A percentile compares a stretch with the other conserved stretches of the same genome.
Conservation (phyloP, 2,113 vertebrate species). For the Hydrochoerus hydrochaeris region DNA sequence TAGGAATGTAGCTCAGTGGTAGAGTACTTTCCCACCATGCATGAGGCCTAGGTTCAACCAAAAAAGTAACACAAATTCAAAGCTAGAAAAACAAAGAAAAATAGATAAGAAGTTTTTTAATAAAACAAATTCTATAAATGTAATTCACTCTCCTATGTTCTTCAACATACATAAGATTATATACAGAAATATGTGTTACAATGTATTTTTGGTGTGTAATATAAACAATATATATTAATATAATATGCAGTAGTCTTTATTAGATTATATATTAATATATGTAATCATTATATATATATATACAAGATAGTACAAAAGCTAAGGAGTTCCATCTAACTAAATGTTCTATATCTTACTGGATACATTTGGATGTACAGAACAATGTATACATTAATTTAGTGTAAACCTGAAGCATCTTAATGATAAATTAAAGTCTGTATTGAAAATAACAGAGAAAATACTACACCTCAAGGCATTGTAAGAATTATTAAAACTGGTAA, state of each 20-base stretch:
- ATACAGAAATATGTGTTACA: neutral
- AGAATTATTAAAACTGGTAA: constrained; percentile 2
- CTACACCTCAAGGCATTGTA: neutral
- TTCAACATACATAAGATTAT: neutral
- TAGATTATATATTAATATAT: neutral
- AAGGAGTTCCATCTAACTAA: neutral
- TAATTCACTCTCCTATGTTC: neutral
- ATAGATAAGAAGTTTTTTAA: neutral
- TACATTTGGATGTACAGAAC: neutral
- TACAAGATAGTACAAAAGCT: neutral
- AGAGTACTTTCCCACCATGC: neutral
- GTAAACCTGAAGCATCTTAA: neutral
- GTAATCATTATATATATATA: neutral
- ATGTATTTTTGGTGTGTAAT: neutral
- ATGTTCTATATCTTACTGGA: neutral
- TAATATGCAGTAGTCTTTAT: neutral
- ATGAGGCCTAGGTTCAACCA: neutral
- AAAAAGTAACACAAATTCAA: neutral
- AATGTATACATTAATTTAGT: neutral
- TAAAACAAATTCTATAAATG: neutral
- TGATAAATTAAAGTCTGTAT: neutral
- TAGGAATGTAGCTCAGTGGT: neutral
- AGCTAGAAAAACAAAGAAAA: neutral
- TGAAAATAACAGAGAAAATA: neutral
- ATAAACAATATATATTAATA: neutral